Conservation (phyloP, 2,113 vertebrate species). For the Halichoerus grypus region DNA sequence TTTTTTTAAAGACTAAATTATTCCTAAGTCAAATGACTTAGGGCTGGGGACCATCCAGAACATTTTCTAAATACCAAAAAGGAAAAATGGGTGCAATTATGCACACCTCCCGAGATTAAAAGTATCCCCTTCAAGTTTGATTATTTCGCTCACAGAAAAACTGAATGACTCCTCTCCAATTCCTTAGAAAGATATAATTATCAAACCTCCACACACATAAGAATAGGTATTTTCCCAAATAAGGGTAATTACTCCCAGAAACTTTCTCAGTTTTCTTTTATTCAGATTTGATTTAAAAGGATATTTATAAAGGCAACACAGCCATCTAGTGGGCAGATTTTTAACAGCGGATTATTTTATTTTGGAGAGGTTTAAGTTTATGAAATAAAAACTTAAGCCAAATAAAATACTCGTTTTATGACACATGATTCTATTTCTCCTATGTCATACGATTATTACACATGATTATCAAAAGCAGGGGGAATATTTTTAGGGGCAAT, state of each 20-base stretch:
- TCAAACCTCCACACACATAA: constrained; percentile 57
- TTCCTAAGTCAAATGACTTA: constrained; percentile 13
- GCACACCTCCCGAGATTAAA: not conserved
- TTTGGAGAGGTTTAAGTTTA: not conserved
- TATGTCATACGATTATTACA: not conserved
- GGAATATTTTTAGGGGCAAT: not conserved
- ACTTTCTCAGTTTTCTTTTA: constrained; percentile 19
- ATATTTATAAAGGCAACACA: constrained; percentile 36
- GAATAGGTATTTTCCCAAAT: not conserved
- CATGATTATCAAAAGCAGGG: not conserved
- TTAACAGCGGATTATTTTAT: constrained; percentile 58
- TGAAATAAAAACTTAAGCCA: constrained; percentile 38
- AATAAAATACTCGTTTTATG: not conserved
- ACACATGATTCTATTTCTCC: not conserved
- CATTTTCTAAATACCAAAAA: constrained; percentile 52
- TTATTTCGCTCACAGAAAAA: constrained; percentile 20
- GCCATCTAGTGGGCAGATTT: constrained; percentile 69
- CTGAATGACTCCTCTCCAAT: not conserved
- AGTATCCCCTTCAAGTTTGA: not conserved
- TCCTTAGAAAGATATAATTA: constrained; percentile 42
- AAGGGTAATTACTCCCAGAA: not conserved
- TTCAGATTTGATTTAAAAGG: not conserved
- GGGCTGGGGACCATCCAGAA: not conserved
- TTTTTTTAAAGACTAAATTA: not conserved
- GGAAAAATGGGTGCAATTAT: not conserved